Evolutionary conservation across 2,113 vertebrate genomes (phyloP).

Genomic region (Microcebus murinus): DNA sequence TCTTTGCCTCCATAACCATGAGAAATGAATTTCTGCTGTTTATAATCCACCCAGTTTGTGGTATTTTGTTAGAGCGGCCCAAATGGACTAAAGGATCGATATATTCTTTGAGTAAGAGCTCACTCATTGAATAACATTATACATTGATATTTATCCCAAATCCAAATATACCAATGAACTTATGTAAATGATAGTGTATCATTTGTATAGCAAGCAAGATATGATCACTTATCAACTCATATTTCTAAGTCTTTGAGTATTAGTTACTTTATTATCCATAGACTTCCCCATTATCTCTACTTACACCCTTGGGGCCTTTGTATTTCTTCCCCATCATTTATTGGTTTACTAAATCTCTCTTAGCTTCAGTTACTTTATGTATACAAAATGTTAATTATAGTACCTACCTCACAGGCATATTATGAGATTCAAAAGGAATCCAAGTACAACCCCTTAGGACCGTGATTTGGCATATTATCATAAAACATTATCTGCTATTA

Average conservation of each 20-base stretch:
- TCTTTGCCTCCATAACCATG: neutral
- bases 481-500: neutral
- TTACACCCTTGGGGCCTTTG: rapidly evolving
- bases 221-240: neutral
- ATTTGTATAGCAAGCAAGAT: neutral
- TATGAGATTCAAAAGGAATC: neutral
- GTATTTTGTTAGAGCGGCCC: neutral
- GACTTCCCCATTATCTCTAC: neutral
- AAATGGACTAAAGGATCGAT: neutral
- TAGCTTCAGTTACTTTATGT: neutral
- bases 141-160: neutral
- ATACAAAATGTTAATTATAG: neutral
- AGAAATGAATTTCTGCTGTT: neutral
- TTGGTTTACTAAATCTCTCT: neutral
- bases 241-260: neutral
- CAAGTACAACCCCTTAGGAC: neutral
- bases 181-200: neutral
- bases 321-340: neutral
- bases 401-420: neutral
- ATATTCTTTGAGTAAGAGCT: neutral
- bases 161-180: neutral
- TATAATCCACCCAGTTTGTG: neutral
- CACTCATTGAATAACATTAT: neutral
- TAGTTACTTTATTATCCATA: neutral
- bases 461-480: neutral